These are phyloP conservation scores for Thysanoteuthis rhombus DNA, from an alignment of 2,888 invertebrate genomes.

Conservation along the genomic window DNA sequence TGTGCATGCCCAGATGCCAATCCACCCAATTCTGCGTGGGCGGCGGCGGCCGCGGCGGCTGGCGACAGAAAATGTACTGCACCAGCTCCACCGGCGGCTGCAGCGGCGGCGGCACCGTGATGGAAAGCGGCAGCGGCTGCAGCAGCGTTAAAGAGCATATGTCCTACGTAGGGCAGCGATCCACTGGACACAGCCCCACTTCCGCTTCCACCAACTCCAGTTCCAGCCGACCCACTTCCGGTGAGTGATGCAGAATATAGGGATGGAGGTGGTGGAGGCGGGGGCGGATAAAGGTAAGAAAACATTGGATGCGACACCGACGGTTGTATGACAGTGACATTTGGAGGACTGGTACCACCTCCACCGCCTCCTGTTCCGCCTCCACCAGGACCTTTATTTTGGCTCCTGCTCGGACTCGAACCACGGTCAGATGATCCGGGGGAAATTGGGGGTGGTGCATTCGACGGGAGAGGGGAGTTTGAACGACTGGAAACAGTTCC, in stretches of 20 bases:
- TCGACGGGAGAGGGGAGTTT: background rate
- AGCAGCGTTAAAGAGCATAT: conserved; percentile 47
- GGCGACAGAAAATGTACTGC: background rate
- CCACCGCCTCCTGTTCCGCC: conserved; percentile 18
- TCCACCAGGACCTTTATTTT: conserved; percentile 26
- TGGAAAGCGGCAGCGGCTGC: background rate
- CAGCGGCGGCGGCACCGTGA: conserved; percentile 20
- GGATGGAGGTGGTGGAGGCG: conserved; percentile 68
- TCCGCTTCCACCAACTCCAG: conserved; percentile 63
- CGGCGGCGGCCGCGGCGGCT: conserved; percentile 28
- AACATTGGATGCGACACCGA: conserved; percentile 86
- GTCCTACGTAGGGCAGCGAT: conserved; percentile 55
- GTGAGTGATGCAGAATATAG: conserved; percentile 73
- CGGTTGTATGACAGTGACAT: conserved; percentile 88
- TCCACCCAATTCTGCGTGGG: conserved; percentile 26
- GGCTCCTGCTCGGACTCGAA: conserved; percentile 16
- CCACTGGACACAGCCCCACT: conserved; percentile 69
- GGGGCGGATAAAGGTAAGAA: conserved; percentile 87
- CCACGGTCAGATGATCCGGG: background rate
- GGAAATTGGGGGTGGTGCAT: conserved; percentile 19
- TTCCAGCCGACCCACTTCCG: background rate
- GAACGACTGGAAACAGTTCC: background rate
- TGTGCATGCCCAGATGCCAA: conserved; percentile 41
- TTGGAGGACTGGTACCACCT: conserved; percentile 72
- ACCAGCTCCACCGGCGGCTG: background rate